Conservation (phyloP, 1,140 invertebrate genomes). For the Drosophila setifemur region DNA sequence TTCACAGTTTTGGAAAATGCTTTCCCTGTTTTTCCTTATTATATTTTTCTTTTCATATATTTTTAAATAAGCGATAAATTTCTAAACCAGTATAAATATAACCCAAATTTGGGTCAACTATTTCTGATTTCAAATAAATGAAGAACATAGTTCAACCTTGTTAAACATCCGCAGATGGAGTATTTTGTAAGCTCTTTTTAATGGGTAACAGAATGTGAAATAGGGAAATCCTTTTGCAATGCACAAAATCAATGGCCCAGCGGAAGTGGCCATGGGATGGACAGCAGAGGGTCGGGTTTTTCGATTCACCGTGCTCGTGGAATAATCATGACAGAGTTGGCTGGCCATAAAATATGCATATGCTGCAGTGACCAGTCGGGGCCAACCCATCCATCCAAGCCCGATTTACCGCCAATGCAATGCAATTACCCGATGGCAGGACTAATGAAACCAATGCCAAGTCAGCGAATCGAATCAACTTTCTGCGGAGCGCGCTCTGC, state of each 20-base stretch:
- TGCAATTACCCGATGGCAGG: constrained; percentile 16
- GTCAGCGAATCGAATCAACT: constrained; percentile 66
- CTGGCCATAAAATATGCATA: constrained; percentile 36
- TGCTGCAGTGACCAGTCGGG: constrained; percentile 23
- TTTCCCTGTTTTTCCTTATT: no score
- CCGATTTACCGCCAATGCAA: constrained; percentile 13
- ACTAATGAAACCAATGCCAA: constrained; percentile 64
- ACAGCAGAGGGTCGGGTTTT: neutral
- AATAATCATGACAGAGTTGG: constrained; percentile 54
- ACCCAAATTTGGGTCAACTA: no score
- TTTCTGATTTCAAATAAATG: no score
- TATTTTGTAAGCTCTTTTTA: no score
- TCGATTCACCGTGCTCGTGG: constrained; percentile 14
- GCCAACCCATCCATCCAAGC: neutral
- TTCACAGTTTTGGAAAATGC: no score
- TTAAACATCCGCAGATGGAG: no score
- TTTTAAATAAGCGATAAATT: no score
- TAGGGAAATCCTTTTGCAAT: constrained; percentile 27
- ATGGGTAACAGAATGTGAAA: neutral
- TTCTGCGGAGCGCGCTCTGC: neutral
- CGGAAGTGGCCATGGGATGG: constrained; percentile 1
- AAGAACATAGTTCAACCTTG: no score
- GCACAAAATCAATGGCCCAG: constrained; percentile 19
- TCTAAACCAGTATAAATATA: neutral
- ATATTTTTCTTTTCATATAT: no score